Percentiles rank a stretch among this genome's conserved stretches.
Evolutionary conservation across 2,888 invertebrate genomes (phyloP).

Genomic region (Acrobeloides nanus): DNA sequence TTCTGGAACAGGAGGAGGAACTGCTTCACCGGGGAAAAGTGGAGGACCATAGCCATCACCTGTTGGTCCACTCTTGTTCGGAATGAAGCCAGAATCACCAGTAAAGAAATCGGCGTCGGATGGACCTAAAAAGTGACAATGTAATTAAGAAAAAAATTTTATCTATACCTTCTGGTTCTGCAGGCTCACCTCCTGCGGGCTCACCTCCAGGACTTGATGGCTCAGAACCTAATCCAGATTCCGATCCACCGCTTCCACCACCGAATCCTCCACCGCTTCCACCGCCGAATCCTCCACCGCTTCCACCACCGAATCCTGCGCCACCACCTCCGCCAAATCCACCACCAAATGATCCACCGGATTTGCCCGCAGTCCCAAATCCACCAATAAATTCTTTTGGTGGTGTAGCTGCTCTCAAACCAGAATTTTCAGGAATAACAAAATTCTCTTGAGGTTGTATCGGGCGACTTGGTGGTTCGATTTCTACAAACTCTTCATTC

Average conservation of each 20-base stretch:
- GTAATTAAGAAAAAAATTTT: no score
- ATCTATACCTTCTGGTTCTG: slow-evolving; percentile 8
- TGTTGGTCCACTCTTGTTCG: slow-evolving; percentile 44
- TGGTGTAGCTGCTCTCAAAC: slow-evolving; percentile 45
- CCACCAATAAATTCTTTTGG: slow-evolving; percentile 47
- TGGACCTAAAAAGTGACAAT: no score
- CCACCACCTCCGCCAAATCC: slow-evolving; percentile 16
- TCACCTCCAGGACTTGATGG: background rate
- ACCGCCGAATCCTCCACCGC: slow-evolving; percentile 16
- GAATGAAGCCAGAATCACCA: slow-evolving; percentile 45
- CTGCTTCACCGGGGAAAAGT: slow-evolving; percentile 39
- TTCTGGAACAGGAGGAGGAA: slow-evolving; percentile 43
- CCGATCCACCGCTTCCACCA: slow-evolving; percentile 11
- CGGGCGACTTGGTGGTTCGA: slow-evolving; percentile 22
- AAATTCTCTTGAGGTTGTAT: slow-evolving; percentile 23
- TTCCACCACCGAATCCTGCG: slow-evolving; percentile 10
- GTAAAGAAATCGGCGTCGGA: slow-evolving; percentile 42
- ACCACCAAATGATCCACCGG: slow-evolving; percentile 14
- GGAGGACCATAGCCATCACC: slow-evolving; percentile 52
- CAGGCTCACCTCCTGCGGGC: slow-evolving; percentile 7
- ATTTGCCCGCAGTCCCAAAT: slow-evolving; percentile 20
- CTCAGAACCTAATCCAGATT: background rate
- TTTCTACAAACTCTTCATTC: no score
- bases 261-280: slow-evolving; percentile 14
- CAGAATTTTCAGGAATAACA: slow-evolving; percentile 49